phyloP scores from a whole-genome alignment of 2,888 invertebrate species.

The Scaptomyza tumidula region DNA sequence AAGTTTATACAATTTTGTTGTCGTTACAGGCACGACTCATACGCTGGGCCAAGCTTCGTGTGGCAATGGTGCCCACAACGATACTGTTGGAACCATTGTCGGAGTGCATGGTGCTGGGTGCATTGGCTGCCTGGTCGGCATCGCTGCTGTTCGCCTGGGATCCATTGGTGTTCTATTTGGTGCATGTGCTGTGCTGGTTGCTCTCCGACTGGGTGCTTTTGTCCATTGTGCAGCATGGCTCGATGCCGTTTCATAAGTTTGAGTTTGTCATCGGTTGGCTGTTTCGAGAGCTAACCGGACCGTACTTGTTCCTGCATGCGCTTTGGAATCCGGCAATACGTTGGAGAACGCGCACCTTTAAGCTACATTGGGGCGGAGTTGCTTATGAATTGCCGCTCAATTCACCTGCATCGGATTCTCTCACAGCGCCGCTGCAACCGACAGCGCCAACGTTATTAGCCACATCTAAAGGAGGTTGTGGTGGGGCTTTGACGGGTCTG shows the following conservation, averaged over 20 bases:
- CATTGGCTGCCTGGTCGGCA: slow-evolving; percentile 95
- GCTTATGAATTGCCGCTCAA: slow-evolving; percentile 92
- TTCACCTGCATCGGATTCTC: slow-evolving; percentile 45
- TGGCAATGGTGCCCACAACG: slow-evolving; percentile 97
- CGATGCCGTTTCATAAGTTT: slow-evolving; percentile 96
- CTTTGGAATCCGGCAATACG: slow-evolving; percentile 94
- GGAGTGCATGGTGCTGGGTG: slow-evolving; percentile 97
- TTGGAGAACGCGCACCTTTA: slow-evolving; percentile 96
- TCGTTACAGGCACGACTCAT: slow-evolving; percentile 90
- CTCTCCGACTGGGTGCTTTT: slow-evolving; percentile 97
- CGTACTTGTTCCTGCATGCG: slow-evolving; percentile 94
- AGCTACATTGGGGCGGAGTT: slow-evolving; percentile 97
- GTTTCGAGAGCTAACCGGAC: slow-evolving; percentile 95
- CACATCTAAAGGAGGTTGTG: slow-evolving; percentile 1
- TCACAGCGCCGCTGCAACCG: slow-evolving; percentile 54
- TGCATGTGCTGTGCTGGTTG: slow-evolving; percentile 97
- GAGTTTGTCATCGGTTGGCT: slow-evolving; percentile 98
- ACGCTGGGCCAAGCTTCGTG: slow-evolving; percentile 97
- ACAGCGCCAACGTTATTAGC: slow-evolving; percentile 60
- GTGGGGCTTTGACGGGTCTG: slow-evolving; percentile 4
- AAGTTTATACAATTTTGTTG: not conserved
- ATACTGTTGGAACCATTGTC: slow-evolving; percentile 96
- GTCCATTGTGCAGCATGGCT: slow-evolving; percentile 95
- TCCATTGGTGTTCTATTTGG: slow-evolving; percentile 94
- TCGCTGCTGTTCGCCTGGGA: slow-evolving; percentile 93